Percentiles rank a stretch among this genome's conserved stretches.
Evolutionary conservation across 2,113 vertebrate species (phyloP).

Genomic region (Laterallus jamaicensis): DNA sequence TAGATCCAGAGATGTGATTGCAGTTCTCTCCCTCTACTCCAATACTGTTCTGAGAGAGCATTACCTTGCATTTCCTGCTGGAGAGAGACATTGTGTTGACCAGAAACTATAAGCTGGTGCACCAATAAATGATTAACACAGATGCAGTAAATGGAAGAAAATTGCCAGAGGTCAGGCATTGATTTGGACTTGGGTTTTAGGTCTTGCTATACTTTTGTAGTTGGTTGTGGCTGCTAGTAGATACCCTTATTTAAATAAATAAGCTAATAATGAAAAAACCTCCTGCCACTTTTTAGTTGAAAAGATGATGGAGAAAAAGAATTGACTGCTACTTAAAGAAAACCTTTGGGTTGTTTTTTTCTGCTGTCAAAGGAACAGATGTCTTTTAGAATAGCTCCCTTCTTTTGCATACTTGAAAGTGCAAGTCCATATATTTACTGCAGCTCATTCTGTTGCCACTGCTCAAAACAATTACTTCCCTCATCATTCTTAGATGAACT

Average conservation of each 20-base stretch:
- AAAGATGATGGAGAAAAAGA: not conserved
- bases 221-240: not conserved
- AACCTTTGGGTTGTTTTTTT: rapidly evolving
- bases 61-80: not conserved
- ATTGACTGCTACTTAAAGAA: not conserved
- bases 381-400: not conserved
- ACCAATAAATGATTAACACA: not conserved
- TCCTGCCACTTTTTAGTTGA: not conserved
- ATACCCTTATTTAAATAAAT: not conserved
- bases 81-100: not conserved
- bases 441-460: not conserved
- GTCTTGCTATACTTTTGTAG: not conserved
- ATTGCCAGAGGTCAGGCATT: not conserved
- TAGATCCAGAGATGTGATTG: not conserved
- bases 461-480: not conserved
- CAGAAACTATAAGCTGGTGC: not conserved
- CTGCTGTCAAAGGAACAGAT: not conserved
- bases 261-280: not conserved
- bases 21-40: not conserved
- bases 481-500: not conserved
- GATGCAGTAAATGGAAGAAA: not conserved
- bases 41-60: not conserved
- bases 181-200: not conserved
- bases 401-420: not conserved
- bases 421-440: not conserved